Conservation (phyloP, 2,797 vertebrate genomes). For the Cygnus olor region DNA sequence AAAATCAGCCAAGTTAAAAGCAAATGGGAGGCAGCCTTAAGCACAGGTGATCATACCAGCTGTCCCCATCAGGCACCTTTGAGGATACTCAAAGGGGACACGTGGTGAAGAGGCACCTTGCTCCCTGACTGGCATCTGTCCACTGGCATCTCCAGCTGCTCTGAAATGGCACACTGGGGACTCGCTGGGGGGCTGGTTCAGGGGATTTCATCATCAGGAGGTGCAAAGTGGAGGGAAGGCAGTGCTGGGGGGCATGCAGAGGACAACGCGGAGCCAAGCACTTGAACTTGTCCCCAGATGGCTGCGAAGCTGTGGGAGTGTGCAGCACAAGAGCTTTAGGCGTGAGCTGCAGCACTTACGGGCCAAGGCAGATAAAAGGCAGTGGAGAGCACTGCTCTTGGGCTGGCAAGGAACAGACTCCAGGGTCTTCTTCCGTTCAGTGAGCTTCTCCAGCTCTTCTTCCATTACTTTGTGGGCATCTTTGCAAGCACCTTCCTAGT, state of each 20-base stretch:
- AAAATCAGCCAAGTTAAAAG: not conserved
- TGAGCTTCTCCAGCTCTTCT: not conserved
- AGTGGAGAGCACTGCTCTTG: not conserved
- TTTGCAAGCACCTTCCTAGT: accelerated
- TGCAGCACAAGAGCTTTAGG: not conserved
- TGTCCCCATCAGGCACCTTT: not conserved
- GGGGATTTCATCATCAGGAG: not conserved
- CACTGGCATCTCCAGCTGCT: not conserved
- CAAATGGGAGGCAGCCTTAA: not conserved
- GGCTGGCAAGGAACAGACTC: too few relatives aligned
- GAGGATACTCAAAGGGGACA: not conserved
- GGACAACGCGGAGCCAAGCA: not conserved
- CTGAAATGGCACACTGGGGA: not conserved
- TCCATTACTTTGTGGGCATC: not conserved
- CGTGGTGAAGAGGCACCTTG: not conserved
- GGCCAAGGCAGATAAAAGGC: not conserved
- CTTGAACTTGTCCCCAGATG: not conserved
- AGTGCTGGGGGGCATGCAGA: too few relatives aligned
- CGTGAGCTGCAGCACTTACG: not conserved
- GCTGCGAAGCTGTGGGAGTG: not conserved
- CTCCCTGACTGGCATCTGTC: too few relatives aligned
- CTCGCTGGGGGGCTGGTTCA: not conserved
- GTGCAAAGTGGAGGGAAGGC: not conserved
- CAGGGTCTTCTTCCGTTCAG: not conserved
- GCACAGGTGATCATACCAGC: not conserved